Conservation (phyloP, 2,888 invertebrate species). For the Rhagium mordax region DNA sequence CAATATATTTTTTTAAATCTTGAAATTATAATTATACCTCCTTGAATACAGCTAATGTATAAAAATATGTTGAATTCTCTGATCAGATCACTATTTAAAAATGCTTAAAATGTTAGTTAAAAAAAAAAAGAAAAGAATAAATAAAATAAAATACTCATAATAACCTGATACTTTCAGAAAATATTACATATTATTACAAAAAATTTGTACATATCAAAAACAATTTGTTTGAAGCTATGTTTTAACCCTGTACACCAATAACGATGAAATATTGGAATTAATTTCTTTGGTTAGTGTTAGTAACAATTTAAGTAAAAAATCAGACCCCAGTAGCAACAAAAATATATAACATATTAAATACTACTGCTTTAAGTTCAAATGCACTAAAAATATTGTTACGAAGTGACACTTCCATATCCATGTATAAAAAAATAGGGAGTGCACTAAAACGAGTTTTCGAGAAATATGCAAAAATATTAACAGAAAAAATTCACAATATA, state of each 20-base stretch:
- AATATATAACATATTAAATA: not conserved
- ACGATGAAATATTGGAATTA: constrained; percentile 13
- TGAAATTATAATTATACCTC: not conserved
- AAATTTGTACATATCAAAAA: not conserved
- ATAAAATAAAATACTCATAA: not conserved
- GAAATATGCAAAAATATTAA: not conserved
- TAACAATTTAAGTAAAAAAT: not conserved
- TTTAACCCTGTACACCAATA: constrained; percentile 5
- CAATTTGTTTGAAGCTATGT: not conserved
- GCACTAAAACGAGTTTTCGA: not conserved
- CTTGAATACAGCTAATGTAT: not conserved
- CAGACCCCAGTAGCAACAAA: not conserved
- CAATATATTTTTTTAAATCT: not conserved
- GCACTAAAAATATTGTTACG: not conserved
- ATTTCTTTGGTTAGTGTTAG: constrained; percentile 25
- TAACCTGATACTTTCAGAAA: not conserved
- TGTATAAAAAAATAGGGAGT: no score
- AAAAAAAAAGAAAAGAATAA: not conserved
- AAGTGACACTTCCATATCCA: not conserved
- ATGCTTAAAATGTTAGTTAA: not conserved
- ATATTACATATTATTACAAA: not conserved
- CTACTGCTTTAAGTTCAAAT: no score
- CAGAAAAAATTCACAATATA: not conserved
- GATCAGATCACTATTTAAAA: constrained; percentile 16
- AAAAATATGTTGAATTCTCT: constrained; percentile 13